Evolutionary conservation across 2,797 vertebrate genomes (phyloP).

Genomic region (Margarornis squamiger): DNA sequence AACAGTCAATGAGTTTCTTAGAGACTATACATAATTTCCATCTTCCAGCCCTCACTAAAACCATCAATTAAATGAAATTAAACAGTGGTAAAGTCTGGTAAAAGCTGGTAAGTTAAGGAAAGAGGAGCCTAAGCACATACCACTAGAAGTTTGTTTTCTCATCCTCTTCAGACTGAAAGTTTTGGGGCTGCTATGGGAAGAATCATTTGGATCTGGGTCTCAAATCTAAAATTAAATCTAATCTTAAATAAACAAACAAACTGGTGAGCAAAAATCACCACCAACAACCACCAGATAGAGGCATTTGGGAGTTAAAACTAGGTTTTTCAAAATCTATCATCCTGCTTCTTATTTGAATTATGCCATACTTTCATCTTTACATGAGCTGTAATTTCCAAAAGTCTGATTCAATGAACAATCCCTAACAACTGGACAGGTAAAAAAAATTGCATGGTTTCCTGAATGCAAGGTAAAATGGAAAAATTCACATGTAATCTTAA

Average conservation of each 20-base stretch:
- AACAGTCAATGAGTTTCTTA: neutral
- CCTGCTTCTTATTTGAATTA: neutral
- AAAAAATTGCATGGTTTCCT: neutral
- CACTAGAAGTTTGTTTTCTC: neutral
- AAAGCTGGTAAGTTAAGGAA: neutral
- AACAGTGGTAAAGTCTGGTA: neutral
- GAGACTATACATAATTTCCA: neutral
- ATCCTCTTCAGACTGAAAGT: neutral
- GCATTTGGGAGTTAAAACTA: neutral
- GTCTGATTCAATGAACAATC: neutral
- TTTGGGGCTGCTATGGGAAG: neutral
- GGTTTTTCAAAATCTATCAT: neutral
- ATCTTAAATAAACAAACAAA: neutral
- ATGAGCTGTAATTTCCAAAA: neutral
- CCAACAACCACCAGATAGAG: neutral
- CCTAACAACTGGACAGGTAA: neutral
- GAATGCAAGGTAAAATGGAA: slow-evolving; percentile 16
- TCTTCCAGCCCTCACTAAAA: neutral
- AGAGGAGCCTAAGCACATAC: neutral
- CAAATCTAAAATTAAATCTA: slow-evolving; percentile 47
- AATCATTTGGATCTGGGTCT: neutral
- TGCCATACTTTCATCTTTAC: neutral
- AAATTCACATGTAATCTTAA: slow-evolving; percentile 50
- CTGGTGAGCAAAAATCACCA: neutral
- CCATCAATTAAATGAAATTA: neutral